These are phyloP conservation scores for Hyles euphorbiae DNA, from an alignment of 1,140 invertebrate species.

Conservation along the genomic window DNA sequence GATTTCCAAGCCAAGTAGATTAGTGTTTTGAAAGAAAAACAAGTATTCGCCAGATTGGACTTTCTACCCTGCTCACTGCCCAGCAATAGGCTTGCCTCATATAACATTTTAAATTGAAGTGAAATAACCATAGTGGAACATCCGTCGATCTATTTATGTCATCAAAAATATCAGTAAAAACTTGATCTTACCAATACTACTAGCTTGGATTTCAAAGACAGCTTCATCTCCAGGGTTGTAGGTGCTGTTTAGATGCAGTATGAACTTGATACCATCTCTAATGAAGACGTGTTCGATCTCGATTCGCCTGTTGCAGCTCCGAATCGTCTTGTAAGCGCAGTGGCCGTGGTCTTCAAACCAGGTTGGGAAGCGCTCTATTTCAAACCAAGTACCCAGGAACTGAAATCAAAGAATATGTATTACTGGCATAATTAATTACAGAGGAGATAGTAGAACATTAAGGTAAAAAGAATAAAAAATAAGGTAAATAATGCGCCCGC, in stretches of 20 bases:
- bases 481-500: too few species aligned
- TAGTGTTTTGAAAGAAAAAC: too few species aligned
- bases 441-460: too few species aligned
- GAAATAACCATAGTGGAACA: too few species aligned
- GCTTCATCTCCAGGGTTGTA: constrained; percentile 57
- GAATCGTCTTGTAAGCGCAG: constrained; percentile 48
- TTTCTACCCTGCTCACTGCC: too few species aligned
- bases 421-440: too few species aligned
- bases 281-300: constrained; percentile 51
- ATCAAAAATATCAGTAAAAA: not conserved
- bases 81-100: too few species aligned
- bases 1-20: too few species aligned
- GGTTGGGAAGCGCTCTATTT: constrained; percentile 49
- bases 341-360: constrained; percentile 52
- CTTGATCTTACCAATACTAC: constrained; percentile 50
- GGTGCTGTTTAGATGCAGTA: constrained; percentile 50
- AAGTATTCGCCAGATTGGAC: too few species aligned
- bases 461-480: too few species aligned
- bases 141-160: too few species aligned
- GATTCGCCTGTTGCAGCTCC: constrained; percentile 43
- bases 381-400: constrained; percentile 63
- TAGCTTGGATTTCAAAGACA: constrained; percentile 45
- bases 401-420: constrained; percentile 23
- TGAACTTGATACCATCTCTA: constrained; percentile 38
- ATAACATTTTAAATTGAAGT: too few species aligned